Percentiles rank a stretch among this genome's conserved stretches.
Evolutionary conservation across 2,888 invertebrate genomes (phyloP).

Genomic region (Cyclophora punctaria): DNA sequence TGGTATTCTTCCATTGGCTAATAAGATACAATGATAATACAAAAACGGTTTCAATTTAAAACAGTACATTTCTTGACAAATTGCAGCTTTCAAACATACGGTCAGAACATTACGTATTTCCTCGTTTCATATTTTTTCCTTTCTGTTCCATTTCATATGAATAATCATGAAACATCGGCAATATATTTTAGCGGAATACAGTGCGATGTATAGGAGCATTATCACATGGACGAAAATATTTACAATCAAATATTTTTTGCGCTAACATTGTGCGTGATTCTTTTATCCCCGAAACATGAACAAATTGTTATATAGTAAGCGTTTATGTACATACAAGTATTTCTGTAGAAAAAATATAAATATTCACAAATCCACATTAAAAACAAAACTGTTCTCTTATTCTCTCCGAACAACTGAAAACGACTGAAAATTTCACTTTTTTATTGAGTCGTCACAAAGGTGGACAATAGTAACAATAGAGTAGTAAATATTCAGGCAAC

Average conservation of each 20-base stretch:
- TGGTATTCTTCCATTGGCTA: conserved; percentile 5
- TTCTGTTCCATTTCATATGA: conserved; percentile 9
- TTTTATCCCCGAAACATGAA: no score
- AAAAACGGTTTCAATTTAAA: conserved; percentile 4
- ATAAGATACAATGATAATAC: conserved; percentile 6
- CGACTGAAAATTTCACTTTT: not conserved
- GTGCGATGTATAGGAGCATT: conserved; percentile 2
- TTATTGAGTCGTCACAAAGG: not conserved
- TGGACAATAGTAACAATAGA: conserved; percentile 25
- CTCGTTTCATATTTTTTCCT: conserved; percentile 9
- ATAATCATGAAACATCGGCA: conserved; percentile 9
- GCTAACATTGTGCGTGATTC: no score
- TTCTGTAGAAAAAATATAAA: no score
- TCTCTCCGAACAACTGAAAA: not conserved
- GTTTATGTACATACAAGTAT: no score
- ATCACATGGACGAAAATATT: not conserved
- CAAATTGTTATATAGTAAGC: no score
- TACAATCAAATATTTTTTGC: no score
- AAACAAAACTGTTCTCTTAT: no score
- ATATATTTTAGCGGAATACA: conserved; percentile 6
- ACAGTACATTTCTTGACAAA: conserved; percentile 8
- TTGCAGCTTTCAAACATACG: conserved; percentile 7
- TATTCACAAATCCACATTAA: no score
- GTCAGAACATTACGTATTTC: conserved; percentile 10
- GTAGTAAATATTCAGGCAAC: conserved; percentile 24